These are phyloP conservation scores for Porites cylindrica DNA, from an alignment of 92 coral and sea anemone species.

Conservation along the genomic window DNA sequence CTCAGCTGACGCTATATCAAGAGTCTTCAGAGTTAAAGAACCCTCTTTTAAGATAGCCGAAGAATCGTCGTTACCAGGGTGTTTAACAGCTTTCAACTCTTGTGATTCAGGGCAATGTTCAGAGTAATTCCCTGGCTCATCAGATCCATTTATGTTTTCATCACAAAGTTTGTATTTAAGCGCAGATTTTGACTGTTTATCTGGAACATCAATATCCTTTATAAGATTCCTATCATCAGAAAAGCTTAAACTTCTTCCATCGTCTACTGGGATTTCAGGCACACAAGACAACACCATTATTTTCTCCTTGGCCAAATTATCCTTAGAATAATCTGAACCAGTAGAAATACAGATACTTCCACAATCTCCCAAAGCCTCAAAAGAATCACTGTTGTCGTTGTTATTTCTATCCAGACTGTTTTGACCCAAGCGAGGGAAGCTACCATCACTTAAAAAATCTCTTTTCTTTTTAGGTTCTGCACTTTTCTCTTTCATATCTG, in stretches of 20 bases:
- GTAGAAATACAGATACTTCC: slow-evolving; percentile 14
- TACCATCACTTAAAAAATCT: not conserved
- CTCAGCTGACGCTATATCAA: not conserved
- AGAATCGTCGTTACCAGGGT: too few species aligned
- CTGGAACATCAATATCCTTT: not conserved
- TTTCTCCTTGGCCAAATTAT: not conserved
- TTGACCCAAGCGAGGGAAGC: not conserved
- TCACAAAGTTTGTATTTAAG: not conserved
- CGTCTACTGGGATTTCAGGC: not conserved
- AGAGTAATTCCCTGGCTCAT: not conserved
- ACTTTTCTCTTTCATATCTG: not conserved
- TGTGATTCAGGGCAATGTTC: not conserved
- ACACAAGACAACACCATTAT: not conserved
- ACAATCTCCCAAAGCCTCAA: not conserved
- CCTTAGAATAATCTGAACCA: not conserved
- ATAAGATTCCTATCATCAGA: not conserved
- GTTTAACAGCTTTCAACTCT: not conserved
- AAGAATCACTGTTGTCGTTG: not conserved
- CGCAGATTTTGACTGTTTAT: not conserved
- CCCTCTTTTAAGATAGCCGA: not conserved
- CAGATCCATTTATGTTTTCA: not conserved
- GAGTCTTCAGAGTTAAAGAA: not conserved
- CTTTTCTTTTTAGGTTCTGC: not conserved
- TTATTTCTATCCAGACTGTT: not conserved
- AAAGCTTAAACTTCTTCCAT: not conserved